These are phyloP conservation scores for Zoanthus solanderi DNA, from an alignment of 92 coral and sea anemone genomes.

Conservation along the genomic window DNA sequence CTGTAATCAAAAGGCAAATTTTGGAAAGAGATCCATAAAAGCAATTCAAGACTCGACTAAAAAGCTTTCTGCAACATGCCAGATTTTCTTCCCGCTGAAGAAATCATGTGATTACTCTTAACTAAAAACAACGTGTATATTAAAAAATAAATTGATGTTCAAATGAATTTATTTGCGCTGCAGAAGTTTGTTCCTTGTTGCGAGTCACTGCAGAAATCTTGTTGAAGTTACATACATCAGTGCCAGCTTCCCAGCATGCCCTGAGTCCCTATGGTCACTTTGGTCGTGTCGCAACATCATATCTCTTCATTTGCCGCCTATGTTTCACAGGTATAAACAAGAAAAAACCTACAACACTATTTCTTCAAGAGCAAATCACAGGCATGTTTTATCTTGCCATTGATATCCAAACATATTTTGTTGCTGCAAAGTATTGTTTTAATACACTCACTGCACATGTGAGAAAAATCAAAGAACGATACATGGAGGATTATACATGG, in stretches of 20 bases:
- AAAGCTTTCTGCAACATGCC: too few species aligned
- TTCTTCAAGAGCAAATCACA: too few species aligned
- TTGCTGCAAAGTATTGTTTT: too few species aligned
- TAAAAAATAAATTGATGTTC: background rate
- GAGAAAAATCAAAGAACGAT: too few species aligned
- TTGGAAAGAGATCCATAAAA: too few species aligned
- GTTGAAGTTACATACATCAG: constrained; percentile 75
- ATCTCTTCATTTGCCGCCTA: constrained; percentile 72
- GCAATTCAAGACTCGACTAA: too few species aligned
- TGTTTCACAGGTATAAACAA: constrained; percentile 71
- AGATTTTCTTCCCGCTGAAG: background rate
- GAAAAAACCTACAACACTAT: background rate
- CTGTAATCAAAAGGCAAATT: too few species aligned
- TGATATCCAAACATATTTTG: too few species aligned
- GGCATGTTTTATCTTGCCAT: too few species aligned
- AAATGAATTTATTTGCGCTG: background rate
- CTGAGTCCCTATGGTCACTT: constrained; percentile 90
- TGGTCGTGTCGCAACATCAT: constrained; percentile 79
- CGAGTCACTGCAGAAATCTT: constrained; percentile 75
- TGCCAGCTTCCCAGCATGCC: constrained; percentile 85
- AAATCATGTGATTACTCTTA: background rate
- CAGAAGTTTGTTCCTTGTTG: constrained; percentile 79
- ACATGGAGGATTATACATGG: too few species aligned
- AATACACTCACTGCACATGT: too few species aligned
- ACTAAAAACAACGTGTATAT: background rate